Conservation (phyloP, 2,797 vertebrate genomes). For the Psittacula derbiana region DNA sequence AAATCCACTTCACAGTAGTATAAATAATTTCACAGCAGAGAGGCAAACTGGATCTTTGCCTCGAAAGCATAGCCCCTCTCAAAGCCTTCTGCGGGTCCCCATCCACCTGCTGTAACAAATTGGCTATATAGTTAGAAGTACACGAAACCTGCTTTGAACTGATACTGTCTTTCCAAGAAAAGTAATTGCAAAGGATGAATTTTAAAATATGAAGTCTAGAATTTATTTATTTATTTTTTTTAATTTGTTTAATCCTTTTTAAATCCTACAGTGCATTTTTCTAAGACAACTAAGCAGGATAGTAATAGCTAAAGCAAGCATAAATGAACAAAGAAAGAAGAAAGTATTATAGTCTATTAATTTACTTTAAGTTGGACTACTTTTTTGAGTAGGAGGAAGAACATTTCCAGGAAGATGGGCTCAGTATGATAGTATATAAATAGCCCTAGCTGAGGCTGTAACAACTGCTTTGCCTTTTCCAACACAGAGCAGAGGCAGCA, state of each 20-base stretch:
- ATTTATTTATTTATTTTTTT: background rate
- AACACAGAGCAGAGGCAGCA: constrained; percentile 43
- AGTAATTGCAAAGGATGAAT: background rate
- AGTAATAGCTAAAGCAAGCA: background rate
- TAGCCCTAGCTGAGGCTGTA: constrained; percentile 52
- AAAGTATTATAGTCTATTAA: background rate
- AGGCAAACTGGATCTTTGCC: background rate
- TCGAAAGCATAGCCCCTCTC: background rate
- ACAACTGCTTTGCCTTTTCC: constrained; percentile 43
- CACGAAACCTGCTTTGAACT: background rate
- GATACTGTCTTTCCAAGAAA: background rate
- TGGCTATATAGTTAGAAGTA: background rate
- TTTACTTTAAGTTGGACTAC: constrained; percentile 43
- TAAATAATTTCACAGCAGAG: constrained; percentile 19
- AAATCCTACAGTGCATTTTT: background rate
- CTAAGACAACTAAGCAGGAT: background rate
- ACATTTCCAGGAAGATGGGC: background rate
- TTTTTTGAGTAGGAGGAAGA: constrained; percentile 24
- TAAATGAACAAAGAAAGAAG: background rate
- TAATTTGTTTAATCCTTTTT: constrained; percentile 1
- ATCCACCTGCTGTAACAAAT: background rate
- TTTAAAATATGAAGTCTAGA: background rate
- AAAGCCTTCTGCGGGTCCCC: background rate
- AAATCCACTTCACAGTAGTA: background rate
- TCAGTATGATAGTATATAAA: constrained; percentile 50